Conservation (phyloP, 1,140 invertebrate species). For the Andrena cerasifolii region DNA sequence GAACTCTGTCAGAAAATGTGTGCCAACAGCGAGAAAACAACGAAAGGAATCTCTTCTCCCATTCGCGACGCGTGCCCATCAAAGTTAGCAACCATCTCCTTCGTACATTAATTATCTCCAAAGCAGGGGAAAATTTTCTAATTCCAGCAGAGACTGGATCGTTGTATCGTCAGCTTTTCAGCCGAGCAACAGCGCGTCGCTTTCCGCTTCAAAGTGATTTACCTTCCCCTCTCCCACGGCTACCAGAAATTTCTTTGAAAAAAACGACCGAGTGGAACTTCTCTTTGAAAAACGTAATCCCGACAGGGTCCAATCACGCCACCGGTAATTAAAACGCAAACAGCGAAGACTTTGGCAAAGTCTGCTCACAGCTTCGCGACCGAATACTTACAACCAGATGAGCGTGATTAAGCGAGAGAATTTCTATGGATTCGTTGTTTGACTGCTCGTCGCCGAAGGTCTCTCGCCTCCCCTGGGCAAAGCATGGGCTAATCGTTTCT, state of each 20-base stretch:
- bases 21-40: conserved; percentile 12
- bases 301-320: conserved; percentile 38
- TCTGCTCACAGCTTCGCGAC: conserved; percentile 5
- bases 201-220: conserved; percentile 43
- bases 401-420: no score
- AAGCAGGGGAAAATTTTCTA: conserved; percentile 45
- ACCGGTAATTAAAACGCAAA: conserved; percentile 46
- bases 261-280: not conserved
- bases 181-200: conserved; percentile 38
- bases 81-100: no score
- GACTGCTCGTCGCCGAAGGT: no score
- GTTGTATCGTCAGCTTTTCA: conserved; percentile 2
- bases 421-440: conserved; percentile 5
- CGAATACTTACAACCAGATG: no score
- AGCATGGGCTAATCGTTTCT: no score
- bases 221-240: conserved; percentile 3
- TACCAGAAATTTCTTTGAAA: conserved; percentile 13
- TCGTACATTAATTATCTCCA: conserved; percentile 55
- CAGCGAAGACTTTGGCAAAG: conserved; percentile 40
- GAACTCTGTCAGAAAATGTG: no score
- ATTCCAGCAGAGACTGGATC: conserved; percentile 54
- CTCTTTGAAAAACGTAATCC: conserved; percentile 40
- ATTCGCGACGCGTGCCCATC: no score
- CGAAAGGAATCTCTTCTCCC: conserved; percentile 31
- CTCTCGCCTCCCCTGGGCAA: no score